Conservation (phyloP, 2,113 vertebrate genomes). For the Salvelinus namaycush region DNA sequence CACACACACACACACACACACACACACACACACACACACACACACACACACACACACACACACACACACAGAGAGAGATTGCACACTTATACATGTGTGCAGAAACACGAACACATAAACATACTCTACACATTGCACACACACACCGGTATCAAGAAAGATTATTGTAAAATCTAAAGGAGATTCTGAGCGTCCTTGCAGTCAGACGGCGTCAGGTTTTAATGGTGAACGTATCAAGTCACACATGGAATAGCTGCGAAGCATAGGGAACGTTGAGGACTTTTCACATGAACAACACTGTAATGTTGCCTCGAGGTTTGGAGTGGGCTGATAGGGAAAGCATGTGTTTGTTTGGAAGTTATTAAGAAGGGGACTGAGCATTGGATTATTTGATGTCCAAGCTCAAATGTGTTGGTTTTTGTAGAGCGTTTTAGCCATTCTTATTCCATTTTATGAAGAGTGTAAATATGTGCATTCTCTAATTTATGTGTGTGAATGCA, state of each 20-base stretch:
- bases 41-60: no score
- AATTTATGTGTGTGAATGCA: not conserved
- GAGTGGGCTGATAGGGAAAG: slow-evolving; percentile 13
- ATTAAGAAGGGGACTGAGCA: not conserved
- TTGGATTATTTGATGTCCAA: not conserved
- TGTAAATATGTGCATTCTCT: not conserved
- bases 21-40: no score
- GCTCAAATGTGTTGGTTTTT: slow-evolving; percentile 1
- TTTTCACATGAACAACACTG: slow-evolving; percentile 36
- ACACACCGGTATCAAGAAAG: not conserved
- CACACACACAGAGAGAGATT: no score
- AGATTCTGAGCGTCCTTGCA: slow-evolving; percentile 45
- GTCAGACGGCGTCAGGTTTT: slow-evolving; percentile 37
- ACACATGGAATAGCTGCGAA: slow-evolving; percentile 47
- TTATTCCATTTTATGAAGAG: slow-evolving; percentile 4
- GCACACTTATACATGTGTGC: no score
- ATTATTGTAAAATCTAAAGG: slow-evolving; percentile 58
- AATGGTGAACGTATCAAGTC: slow-evolving; percentile 46
- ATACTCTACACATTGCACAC: no score
- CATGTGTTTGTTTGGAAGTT: slow-evolving; percentile 18
- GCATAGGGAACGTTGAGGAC: slow-evolving; percentile 41
- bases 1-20: no score
- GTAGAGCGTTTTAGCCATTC: not conserved
- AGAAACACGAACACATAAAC: no score
- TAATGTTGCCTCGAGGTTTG: slow-evolving; percentile 28